Conservation (phyloP, 2,888 invertebrate genomes). For the Chouioia cunea region DNA sequence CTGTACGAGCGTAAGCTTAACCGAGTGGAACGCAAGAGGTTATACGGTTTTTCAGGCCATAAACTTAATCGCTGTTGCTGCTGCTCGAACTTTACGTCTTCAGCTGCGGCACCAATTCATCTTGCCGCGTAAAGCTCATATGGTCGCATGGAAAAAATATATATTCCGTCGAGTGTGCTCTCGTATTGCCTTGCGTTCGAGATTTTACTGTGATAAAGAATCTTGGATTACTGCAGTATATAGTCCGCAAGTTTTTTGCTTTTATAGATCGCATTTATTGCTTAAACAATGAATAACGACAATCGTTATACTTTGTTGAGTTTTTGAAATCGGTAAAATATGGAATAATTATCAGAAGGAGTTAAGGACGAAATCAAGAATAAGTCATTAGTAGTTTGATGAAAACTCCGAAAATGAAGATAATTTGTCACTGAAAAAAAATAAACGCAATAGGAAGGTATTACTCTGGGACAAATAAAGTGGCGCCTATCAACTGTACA, state of each 20-base stretch:
- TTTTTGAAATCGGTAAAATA: too few relatives aligned
- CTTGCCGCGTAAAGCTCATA: conserved; percentile 15
- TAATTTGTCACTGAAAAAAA: too few relatives aligned
- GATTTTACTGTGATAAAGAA: background rate
- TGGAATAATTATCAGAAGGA: too few relatives aligned
- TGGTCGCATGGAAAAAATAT: conserved; percentile 2
- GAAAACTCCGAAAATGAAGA: too few relatives aligned
- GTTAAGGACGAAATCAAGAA: too few relatives aligned
- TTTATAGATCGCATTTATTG: too few relatives aligned
- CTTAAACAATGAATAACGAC: too few relatives aligned
- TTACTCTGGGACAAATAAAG: background rate
- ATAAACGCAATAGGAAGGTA: too few relatives aligned
- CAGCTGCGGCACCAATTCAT: conserved; percentile 31
- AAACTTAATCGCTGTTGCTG: conserved; percentile 40
- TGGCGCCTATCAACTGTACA: background rate
- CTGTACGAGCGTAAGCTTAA: conserved; percentile 8
- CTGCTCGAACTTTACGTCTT: conserved; percentile 28
- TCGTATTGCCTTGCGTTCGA: background rate
- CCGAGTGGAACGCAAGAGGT: conserved; percentile 30
- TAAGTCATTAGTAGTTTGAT: too few relatives aligned
- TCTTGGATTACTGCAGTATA: conserved; percentile 5
- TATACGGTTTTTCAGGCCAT: conserved; percentile 42
- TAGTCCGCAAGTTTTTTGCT: background rate
- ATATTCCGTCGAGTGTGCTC: background rate
- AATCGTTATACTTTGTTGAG: too few relatives aligned